Base-by-base conservation (phyloP, 2,797 vertebrate species). In the Perdix hodgsoniae region DNA sequence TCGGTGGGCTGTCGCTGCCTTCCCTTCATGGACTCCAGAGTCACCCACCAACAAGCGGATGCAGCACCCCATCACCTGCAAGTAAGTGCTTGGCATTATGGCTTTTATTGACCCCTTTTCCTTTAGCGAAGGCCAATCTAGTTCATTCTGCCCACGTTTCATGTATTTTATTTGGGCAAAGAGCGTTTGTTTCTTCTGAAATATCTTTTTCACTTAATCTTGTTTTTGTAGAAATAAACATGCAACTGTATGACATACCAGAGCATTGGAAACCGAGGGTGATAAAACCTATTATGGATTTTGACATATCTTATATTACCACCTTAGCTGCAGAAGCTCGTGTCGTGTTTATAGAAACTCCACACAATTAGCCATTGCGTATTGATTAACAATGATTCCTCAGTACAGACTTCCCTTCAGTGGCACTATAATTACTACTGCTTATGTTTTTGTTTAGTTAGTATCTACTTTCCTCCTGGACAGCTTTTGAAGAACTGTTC, bases 31-130 rank as follows among this genome's bases (percentile, higher is more conserved):
- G 98, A 82, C 98, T 98, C 63, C 98, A 98, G 47, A 96, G 98
- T 57, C 98, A 98, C 73, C 98, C 98, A 59, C 98, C 98, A 8
- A 97, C 98, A 1, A 99, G 98, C n/a, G 98, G 98, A 10, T 98
- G 98, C 97, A 98, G 98, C 96, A 98, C 98, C 2, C 98, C 98
- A 0, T 99, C 99, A 10, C 99, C 99, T 78, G 98, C 98, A 90
- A 98, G 99, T 99, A 98, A 99, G 99, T 97, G 54, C 75, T 40
- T 15, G 31, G 27, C 59, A 39, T 76, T 79, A 54, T 72, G 24
- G 13, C 8, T 87, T 70, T 49, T 77, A 64, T 70, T 95, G 56
- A 47, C 27, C 2, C 2, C 6, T 45, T 80, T 57, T 87, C 10
- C 12, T 87, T 35, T 84, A 47, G 24, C 24, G 47, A 70, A 65